Conservation (phyloP, 2,113 vertebrate species). For the Cyanocitta stelleri region DNA sequence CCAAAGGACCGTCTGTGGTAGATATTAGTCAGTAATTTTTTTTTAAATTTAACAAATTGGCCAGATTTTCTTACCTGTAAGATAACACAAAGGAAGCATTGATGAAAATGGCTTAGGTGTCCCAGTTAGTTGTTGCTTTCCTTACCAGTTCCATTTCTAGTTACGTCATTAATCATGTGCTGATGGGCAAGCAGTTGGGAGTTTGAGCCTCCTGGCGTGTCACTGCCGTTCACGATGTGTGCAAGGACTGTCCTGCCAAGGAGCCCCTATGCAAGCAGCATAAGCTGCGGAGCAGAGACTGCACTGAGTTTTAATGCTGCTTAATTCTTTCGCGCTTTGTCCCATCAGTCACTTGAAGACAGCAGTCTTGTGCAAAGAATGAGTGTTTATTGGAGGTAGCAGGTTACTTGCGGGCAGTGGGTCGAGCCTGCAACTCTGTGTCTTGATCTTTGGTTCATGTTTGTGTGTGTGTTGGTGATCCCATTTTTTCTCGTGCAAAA, state of each 20-base stretch:
- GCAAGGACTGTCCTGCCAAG: not conserved
- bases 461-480: not conserved
- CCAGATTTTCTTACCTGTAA: not conserved
- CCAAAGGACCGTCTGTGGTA: fast-evolving
- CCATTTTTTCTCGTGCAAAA: not conserved
- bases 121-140: not conserved
- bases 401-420: fast-evolving
- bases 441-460: not conserved
- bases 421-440: not conserved
- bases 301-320: not conserved
- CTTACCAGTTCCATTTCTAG: not conserved
- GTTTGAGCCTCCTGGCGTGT: not conserved
- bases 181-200: not conserved
- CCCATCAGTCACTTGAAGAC: not conserved
- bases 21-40: not conserved
- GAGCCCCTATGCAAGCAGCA: not conserved
- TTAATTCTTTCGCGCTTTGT: not conserved
- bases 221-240: fast-evolving
- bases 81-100: not conserved
- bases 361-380: not conserved
- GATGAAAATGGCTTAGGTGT: not conserved
- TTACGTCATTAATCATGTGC: not conserved
- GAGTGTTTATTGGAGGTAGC: not conserved
- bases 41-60: not conserved
- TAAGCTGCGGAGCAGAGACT: not conserved